These are phyloP conservation scores for Tonatia bakeri DNA, from an alignment of 2,113 vertebrate species.

Conservation along the genomic window DNA sequence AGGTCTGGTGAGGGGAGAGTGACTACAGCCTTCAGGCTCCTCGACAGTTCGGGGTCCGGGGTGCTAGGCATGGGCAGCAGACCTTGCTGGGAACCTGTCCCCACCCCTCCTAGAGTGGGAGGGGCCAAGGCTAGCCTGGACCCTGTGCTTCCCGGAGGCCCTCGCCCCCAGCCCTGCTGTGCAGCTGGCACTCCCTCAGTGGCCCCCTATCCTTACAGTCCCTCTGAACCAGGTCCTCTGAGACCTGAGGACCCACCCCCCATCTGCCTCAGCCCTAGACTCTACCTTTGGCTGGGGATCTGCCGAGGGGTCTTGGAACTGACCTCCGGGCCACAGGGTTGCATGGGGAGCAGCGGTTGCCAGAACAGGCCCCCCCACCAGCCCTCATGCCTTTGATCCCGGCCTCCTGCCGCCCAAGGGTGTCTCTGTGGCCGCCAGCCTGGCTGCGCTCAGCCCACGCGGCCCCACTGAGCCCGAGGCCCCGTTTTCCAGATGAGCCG, in stretches of 20 bases:
- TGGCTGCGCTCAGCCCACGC: neutral
- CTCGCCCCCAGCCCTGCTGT: no score
- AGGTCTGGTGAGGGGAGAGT: no score
- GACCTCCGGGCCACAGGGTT: neutral
- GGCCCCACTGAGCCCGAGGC: neutral
- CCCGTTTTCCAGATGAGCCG: neutral
- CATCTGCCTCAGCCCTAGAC: neutral
- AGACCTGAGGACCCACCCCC: neutral
- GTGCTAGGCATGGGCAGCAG: neutral
- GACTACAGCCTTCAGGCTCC: no score
- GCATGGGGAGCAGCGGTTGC: neutral
- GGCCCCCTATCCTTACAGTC: neutral
- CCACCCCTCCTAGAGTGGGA: neutral
- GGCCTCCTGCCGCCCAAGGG: neutral
- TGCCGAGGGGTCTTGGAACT: neutral
- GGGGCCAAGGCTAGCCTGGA: neutral
- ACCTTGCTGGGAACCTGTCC: neutral
- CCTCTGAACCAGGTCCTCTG: neutral
- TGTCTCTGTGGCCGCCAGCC: neutral
- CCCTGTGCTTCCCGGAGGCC: neutral
- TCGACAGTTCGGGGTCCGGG: neutral
- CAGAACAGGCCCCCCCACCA: neutral
- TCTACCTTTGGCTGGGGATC: neutral
- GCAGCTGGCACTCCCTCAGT: neutral
- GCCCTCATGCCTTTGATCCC: constrained; percentile 3